Percentiles rank a stretch among this genome's conserved stretches.
phyloP scores from a whole-genome alignment of 2,113 vertebrate genomes.

The Bombycilla garrulus region DNA sequence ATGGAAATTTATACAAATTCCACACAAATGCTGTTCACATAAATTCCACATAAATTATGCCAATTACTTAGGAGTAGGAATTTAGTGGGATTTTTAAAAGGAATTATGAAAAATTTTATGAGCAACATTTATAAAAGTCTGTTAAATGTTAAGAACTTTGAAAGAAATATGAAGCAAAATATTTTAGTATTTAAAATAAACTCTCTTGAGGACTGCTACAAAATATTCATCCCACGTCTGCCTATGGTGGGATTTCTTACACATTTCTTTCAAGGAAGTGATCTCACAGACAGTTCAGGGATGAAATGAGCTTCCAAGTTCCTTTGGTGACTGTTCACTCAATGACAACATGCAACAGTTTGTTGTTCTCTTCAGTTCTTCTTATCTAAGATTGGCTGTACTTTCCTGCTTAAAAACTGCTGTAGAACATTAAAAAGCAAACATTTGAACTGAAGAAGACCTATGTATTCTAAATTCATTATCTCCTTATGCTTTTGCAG shows the following conservation, averaged over 20 bases:
- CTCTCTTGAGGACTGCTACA: background rate
- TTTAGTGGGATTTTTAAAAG: background rate
- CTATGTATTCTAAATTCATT: background rate
- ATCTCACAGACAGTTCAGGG: background rate
- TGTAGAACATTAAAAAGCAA: background rate
- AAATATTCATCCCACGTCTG: background rate
- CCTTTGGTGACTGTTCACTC: background rate
- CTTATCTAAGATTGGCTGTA: background rate
- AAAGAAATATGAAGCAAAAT: background rate
- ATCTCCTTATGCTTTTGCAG: background rate
- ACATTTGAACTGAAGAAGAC: background rate
- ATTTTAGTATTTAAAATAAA: background rate
- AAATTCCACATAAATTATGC: background rate
- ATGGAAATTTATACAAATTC: background rate
- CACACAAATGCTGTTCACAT: background rate
- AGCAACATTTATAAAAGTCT: background rate
- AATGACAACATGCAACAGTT: background rate
- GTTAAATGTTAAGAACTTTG: background rate
- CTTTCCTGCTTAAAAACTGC: background rate
- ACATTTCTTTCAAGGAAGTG: background rate
- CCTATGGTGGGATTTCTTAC: background rate
- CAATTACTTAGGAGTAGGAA: background rate
- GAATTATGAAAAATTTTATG: background rate
- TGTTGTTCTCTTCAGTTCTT: background rate
- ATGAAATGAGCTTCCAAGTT: background rate